These are phyloP conservation scores for Mallateleia sp. DNA, from an alignment of 2,888 invertebrate species.

Conservation along the genomic window DNA sequence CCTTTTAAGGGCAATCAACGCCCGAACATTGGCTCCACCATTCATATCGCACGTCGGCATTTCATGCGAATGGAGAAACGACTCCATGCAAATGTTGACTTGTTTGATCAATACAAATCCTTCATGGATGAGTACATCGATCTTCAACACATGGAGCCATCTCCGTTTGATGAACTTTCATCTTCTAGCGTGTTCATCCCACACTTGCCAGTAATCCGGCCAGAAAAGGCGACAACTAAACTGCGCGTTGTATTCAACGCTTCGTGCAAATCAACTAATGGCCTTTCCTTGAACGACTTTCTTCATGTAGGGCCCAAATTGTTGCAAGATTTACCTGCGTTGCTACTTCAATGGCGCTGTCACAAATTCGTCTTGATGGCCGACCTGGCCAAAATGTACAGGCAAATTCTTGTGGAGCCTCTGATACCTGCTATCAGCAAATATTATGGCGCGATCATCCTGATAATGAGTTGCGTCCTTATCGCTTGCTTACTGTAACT, in stretches of 20 bases:
- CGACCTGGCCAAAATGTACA: slow-evolving; percentile 71
- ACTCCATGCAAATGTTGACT: not conserved
- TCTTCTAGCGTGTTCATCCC: slow-evolving; percentile 6
- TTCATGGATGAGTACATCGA: slow-evolving; percentile 1
- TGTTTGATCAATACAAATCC: slow-evolving; percentile 4
- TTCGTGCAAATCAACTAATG: slow-evolving; percentile 47
- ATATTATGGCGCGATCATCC: slow-evolving; percentile 59
- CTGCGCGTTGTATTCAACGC: slow-evolving; percentile 1
- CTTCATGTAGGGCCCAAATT: slow-evolving; percentile 57
- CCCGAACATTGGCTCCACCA: slow-evolving; percentile 2
- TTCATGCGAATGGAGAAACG: slow-evolving; percentile 1
- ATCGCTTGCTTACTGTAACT: slow-evolving; percentile 60
- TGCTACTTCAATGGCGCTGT: slow-evolving; percentile 52
- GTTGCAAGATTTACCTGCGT: slow-evolving; percentile 21
- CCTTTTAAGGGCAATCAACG: not conserved
- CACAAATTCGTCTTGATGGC: slow-evolving; percentile 61
- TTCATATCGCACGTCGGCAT: not conserved
- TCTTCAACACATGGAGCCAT: slow-evolving; percentile 18
- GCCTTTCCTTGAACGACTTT: slow-evolving; percentile 48
- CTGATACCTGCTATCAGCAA: slow-evolving; percentile 66
- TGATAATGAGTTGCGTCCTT: slow-evolving; percentile 27
- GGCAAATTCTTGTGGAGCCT: slow-evolving; percentile 64
- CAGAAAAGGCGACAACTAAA: not conserved
- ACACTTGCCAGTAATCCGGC: slow-evolving; percentile 7
- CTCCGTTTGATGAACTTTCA: not conserved